Conservation (phyloP, 2,797 vertebrate genomes). For the Malacoraja senta region DNA sequence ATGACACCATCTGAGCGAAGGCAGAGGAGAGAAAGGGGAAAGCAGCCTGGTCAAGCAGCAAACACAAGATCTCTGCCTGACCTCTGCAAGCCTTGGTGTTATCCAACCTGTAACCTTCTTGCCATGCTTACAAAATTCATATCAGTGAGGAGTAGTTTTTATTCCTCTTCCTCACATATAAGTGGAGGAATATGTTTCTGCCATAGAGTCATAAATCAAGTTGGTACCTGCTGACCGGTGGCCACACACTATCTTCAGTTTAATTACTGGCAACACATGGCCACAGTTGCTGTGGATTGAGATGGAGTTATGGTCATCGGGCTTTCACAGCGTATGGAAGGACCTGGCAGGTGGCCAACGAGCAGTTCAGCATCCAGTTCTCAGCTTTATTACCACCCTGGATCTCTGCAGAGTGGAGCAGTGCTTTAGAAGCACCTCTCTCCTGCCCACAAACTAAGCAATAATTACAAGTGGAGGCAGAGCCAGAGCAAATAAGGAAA, state of each 20-base stretch:
- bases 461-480: neutral
- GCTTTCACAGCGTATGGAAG: neutral
- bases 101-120: neutral
- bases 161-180: too few relatives aligned
- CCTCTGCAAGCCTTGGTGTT: neutral
- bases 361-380: too few relatives aligned
- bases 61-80: neutral
- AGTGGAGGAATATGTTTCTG: too few relatives aligned
- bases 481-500: neutral
- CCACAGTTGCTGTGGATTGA: neutral
- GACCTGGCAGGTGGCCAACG: neutral
- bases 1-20: neutral
- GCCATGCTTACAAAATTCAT: neutral
- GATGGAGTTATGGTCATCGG: too few relatives aligned
- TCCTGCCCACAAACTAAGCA: neutral
- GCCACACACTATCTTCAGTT: neutral
- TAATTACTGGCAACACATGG: neutral
- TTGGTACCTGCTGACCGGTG: neutral
- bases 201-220: neutral
- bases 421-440: too few relatives aligned
- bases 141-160: too few relatives aligned
- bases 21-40: neutral
- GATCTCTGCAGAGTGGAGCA: too few relatives aligned
- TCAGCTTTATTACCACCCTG: too few relatives aligned
- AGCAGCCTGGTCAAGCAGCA: too few relatives aligned